Evolutionary conservation across 2,113 vertebrate species (phyloP), one percentile per base, ranked within the genome.

Genomic region (Ardeotis arabs): DNA sequence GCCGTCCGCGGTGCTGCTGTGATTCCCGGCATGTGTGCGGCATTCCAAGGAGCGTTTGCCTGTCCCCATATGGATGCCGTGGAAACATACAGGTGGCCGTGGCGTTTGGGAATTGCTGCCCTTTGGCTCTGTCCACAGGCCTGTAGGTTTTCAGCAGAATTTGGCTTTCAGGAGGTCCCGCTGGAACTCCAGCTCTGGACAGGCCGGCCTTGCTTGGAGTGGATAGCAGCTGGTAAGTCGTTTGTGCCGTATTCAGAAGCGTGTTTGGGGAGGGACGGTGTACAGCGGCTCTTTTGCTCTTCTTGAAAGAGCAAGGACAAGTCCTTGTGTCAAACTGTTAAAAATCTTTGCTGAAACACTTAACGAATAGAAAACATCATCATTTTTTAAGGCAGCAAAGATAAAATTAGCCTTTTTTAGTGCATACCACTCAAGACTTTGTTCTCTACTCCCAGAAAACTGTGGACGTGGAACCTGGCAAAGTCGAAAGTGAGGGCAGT

Each of bases 1-100:
- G 31, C 17, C 1, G 0, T 6, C 25, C 2, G 0, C 3, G 3
- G 14, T 39, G 44, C 49, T 19, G 44, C 60, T 2, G 1, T 5
- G 4, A 28, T 50, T 7, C 10, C 33, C 11, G 33, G 35, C 10
- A 37, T 14, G 21, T 56, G 53, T 21, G 31, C 60, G 31, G 31
- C 53, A 17, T 77, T 47, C 49, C 1, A 2, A 62, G 20, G 35
- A 23, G 10, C 7, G 12, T 22, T 52, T 45, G 7, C 8, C 18
- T n/a, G 55, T 50, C 56, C 28, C 18, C 6, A 0, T 31, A 1
- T 1, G 56, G 56, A 20, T 85, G 49, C 44, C 7, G 7, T 3
- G 31, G 68, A 25, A 68, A 24, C 18, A 19, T 3, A 25, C 0
- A 12, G 45, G 18, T 55, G 73, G 28, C 37, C 0, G 0, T 33